phyloP scores from a whole-genome alignment of 30 jellyfish, hydroid and myxozoan genomes.

The Sanderia malayensis region DNA sequence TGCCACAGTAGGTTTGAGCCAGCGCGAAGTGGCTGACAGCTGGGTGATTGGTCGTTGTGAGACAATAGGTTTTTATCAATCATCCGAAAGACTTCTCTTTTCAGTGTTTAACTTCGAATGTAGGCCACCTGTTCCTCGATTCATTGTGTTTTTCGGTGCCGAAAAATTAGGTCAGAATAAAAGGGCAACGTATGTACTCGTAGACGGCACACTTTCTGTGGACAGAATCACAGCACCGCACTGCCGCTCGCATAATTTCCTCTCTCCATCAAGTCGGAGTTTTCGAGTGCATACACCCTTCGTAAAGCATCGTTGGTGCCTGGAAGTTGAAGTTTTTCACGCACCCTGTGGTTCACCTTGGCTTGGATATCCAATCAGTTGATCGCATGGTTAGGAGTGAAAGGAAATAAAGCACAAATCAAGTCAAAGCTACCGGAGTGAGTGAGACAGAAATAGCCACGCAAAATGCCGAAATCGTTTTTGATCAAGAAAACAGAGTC shows the following conservation, averaged over 20 bases:
- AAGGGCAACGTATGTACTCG: conserved; percentile 69
- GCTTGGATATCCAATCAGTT: too few relatives aligned
- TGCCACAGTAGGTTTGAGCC: too few relatives aligned
- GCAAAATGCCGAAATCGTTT: conserved; percentile 82
- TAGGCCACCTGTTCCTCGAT: conserved; percentile 69
- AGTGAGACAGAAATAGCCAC: conserved; percentile 3
- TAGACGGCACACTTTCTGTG: conserved; percentile 66
- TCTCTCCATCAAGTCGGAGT: too few relatives aligned
- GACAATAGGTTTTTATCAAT: conserved; percentile 62
- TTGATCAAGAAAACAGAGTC: conserved; percentile 67
- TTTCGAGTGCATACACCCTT: too few relatives aligned
- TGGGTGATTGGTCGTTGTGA: conserved; percentile 41
- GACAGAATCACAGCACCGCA: too few relatives aligned
- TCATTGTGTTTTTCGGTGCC: conserved; percentile 86
- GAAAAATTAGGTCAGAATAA: conserved; percentile 79
- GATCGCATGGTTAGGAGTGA: too few relatives aligned
- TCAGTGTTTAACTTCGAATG: conserved; percentile 53
- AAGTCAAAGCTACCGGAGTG: conserved; percentile 25
- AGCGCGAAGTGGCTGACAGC: too few relatives aligned
- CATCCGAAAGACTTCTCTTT: conserved; percentile 8
- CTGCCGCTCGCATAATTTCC: too few relatives aligned
- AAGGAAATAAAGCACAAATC: background rate
- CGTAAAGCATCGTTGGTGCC: too few relatives aligned
- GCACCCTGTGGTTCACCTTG: too few relatives aligned
- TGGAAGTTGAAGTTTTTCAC: too few relatives aligned